A percentile compares a stretch with the other conserved stretches of the same genome.
phyloP scores from a whole-genome alignment of 2,797 vertebrate species.

The Cossypha dichroa region DNA sequence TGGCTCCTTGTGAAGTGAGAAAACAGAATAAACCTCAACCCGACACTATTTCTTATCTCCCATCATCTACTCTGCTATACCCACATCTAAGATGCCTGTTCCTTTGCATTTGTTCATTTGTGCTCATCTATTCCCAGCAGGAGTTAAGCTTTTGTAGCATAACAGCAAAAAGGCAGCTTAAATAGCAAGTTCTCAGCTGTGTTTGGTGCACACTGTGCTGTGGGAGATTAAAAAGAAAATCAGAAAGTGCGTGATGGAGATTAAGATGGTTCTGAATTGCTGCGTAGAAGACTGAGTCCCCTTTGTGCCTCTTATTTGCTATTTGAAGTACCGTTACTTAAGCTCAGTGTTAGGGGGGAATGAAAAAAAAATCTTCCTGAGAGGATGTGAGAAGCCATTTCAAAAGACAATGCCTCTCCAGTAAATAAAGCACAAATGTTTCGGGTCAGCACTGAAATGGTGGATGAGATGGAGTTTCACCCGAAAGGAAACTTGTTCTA shows the following conservation, averaged over 20 bases:
- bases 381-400: constrained; percentile 42
- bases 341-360: not conserved
- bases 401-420: constrained; percentile 26
- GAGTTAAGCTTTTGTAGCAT: not conserved
- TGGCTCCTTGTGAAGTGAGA: not conserved
- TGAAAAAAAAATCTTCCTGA: not conserved
- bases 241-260: not conserved
- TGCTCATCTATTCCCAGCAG: not conserved
- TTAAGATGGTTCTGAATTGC: constrained; percentile 45
- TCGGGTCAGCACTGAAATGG: constrained; percentile 47
- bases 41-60: not conserved
- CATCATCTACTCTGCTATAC: not conserved
- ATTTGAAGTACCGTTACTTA: constrained; percentile 61
- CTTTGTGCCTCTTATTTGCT: constrained; percentile 54
- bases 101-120: not conserved
- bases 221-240: constrained; percentile 30
- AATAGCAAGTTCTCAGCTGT: constrained; percentile 19
- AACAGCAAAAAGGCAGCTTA: constrained; percentile 26
- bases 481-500: constrained; percentile 48
- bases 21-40: not conserved
- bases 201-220: not conserved
- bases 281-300: not conserved
- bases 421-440: constrained; percentile 54
- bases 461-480: constrained; percentile 47
- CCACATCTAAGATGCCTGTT: not conserved